Base-by-base conservation (phyloP, 2,888 invertebrate species). In the Vanessa cardui region DNA sequence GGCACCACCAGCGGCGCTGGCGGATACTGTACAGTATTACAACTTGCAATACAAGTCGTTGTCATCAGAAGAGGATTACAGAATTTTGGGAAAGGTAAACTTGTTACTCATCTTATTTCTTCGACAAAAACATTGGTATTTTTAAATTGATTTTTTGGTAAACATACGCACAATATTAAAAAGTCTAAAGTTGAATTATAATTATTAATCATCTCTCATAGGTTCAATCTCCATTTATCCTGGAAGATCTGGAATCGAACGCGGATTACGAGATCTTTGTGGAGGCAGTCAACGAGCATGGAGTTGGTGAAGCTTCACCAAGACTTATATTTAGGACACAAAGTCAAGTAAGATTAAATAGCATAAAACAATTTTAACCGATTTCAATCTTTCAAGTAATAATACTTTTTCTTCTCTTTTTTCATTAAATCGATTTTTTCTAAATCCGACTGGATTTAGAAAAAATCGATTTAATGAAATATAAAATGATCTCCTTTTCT, bases 231-330 rank as follows among this genome's bases (percentile, higher is more conserved):
- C 97, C 97, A 0, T 95, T 94, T 80, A 95, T 97, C 70, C 83
- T 97, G 75, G 96, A 96, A 86, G 94, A 95, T 70, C 88, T 97
- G 71, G 94, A 95, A 75, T 94, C 96, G 1, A 95, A 96, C 79
- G 94, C 95, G 0, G 95, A 96, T 81, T 97, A 97, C 80, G 97
- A 97, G 84, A 96, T 96, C 71, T 97, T 94, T 82, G 95, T 97
- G 49, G 96, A 96, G 78, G 97, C 97, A 0, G 94, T 95, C 33
- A 97, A 97, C 85, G 94, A 94, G 9, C 96, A 97, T 76, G 97
- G 97, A 0, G 94, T 96, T 16, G 96, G 97, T 26, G 95, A 95
- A 74, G 94, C 96, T 0, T 97, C 97, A 21, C 94, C 95, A 3
- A 93, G 97, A 72, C 93, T 97, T 52, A 95, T 97, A 68, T 97